Base-by-base conservation (phyloP, 2,113 vertebrate genomes). In the Sphyrna mokarran region DNA sequence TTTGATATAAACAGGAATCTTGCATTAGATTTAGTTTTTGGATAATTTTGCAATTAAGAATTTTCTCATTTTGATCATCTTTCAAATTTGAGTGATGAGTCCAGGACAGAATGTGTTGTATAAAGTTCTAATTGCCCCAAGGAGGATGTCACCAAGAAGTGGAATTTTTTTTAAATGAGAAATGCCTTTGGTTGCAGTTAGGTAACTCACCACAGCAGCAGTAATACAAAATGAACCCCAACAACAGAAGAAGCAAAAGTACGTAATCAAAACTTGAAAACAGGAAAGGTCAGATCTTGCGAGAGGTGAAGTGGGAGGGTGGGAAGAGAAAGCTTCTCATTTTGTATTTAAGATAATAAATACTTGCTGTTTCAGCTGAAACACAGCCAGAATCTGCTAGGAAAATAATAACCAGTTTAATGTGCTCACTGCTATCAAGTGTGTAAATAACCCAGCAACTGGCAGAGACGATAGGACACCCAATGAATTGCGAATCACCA, bases 301-400 rank as follows among this genome's bases (percentile, higher is more conserved):
- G 48, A 5, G 48, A 54, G 48, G 48, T 54, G 48, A 86, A 48
- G 22, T 48, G 22, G 3, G 29, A 7, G 76, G 76, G 29, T 6
- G 70, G 22, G 80, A 0, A 3, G 54, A 37, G 58, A 37, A 91
- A 91, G 61, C 89, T n/a, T 1, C 58, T 63, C 61, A 93, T 90
- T 93, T 93, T n/a, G 20, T 18, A 93, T n/a, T 93, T 93, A 66
- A 93, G 48, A 90, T 61, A 90, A 66, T 68, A 37, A 93, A 93
- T 61, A 2, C 54, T 48, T 1, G 48, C 5, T 90, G 26, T 61
- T 90, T 90, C 26, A 61, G 87, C 87, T 33, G 89, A 93, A 93
- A 66, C 89, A 93, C 4, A 37, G n/a, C n/a, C 89, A 93, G 61
- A 93, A 37, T 3, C 37, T 61, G 16, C 89, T 93, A n/a, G 14